These are phyloP conservation scores for Sebastes vulpes DNA, from an alignment of 2,797 vertebrate genomes.

Conservation along the genomic window DNA sequence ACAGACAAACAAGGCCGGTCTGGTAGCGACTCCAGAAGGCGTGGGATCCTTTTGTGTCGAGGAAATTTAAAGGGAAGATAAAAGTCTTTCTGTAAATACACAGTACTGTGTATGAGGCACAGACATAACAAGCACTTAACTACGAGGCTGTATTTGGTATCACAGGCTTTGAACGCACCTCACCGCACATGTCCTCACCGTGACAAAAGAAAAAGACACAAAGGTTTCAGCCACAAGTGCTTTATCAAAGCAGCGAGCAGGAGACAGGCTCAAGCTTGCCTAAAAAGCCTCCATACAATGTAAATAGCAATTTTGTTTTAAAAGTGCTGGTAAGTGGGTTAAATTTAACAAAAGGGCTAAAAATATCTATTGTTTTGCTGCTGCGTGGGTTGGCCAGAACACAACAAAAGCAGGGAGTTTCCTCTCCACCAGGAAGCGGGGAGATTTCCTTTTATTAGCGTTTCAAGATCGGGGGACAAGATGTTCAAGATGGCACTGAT, in stretches of 20 bases:
- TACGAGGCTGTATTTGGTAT: slow-evolving; percentile 33
- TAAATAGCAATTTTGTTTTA: slow-evolving; percentile 47
- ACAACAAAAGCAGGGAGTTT: slow-evolving; percentile 76
- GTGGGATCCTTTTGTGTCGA: slow-evolving; percentile 55
- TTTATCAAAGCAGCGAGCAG: slow-evolving; percentile 4
- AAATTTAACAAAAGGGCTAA: slow-evolving; percentile 71
- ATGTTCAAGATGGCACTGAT: slow-evolving; percentile 36
- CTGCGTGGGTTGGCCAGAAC: slow-evolving; percentile 54
- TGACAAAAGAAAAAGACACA: slow-evolving; percentile 29
- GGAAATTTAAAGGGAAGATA: slow-evolving; percentile 52
- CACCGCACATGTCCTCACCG: slow-evolving; percentile 31
- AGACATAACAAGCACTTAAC: slow-evolving; percentile 67
- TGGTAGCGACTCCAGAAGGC: slow-evolving; percentile 37
- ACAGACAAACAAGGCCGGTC: slow-evolving; percentile 59
- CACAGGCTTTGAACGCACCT: slow-evolving; percentile 34
- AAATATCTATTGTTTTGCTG: slow-evolving; percentile 75
- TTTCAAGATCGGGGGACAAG: slow-evolving; percentile 42
- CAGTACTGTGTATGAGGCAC: slow-evolving; percentile 1
- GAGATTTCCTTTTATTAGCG: slow-evolving; percentile 57
- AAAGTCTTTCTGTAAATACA: slow-evolving; percentile 57
- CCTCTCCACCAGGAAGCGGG: slow-evolving; percentile 68
- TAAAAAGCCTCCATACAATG: slow-evolving; percentile 9
- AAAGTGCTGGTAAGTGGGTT: slow-evolving; percentile 36
- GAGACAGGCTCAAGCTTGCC: slow-evolving; percentile 7
- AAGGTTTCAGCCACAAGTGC: slow-evolving; percentile 25